Conservation (phyloP, 2,888 invertebrate species). For the Norana najaformis region DNA sequence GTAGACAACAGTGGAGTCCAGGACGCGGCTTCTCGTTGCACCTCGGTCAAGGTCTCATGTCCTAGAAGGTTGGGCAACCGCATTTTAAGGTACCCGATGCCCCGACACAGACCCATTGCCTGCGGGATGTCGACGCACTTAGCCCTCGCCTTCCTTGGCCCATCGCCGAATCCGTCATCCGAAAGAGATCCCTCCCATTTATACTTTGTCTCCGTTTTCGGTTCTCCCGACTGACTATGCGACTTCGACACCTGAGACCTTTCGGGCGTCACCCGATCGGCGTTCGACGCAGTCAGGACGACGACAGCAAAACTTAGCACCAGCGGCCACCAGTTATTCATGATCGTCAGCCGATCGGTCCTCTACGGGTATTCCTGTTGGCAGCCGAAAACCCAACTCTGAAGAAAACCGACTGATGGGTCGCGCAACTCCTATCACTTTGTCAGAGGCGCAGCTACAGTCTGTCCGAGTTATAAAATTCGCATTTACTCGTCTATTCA, state of each 20-base stretch:
- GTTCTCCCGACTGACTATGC: not conserved
- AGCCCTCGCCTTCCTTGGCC: not conserved
- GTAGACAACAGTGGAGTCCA: conserved; percentile 69
- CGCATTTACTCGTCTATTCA: not conserved
- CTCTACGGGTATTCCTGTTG: not conserved
- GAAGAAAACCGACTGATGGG: not conserved
- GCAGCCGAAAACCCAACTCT: not conserved
- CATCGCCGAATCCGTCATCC: not conserved
- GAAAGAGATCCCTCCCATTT: not conserved
- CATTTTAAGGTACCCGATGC: conserved; percentile 70
- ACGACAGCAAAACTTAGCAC: not conserved
- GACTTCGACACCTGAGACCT: not conserved
- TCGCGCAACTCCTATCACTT: not conserved
- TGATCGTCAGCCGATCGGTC: not conserved
- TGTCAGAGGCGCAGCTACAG: not conserved
- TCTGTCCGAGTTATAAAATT: not conserved
- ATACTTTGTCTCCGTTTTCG: not conserved
- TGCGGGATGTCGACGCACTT: conserved; percentile 68
- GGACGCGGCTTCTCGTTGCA: conserved; percentile 65
- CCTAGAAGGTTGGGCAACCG: conserved; percentile 71
- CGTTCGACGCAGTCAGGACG: not conserved
- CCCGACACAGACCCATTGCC: conserved; percentile 69
- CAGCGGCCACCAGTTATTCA: not conserved
- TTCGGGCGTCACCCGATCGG: not conserved
- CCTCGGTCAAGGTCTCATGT: conserved; percentile 68